phyloP scores from a whole-genome alignment of 2,888 invertebrate genomes.

The Cyclophora albipunctata region DNA sequence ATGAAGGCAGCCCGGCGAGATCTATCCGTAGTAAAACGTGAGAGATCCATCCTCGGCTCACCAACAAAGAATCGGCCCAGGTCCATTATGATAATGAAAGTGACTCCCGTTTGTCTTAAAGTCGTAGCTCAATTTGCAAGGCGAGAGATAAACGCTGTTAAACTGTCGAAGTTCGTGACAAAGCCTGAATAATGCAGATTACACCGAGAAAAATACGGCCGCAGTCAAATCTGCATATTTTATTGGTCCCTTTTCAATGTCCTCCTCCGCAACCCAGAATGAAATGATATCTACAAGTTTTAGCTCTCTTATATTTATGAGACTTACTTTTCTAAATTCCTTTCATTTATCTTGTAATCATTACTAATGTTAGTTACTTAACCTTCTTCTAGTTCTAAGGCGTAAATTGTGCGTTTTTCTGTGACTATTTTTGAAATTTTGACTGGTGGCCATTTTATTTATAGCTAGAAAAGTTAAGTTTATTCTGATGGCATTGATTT shows the following conservation, averaged over 20 bases:
- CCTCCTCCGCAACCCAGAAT: slow-evolving; percentile 43
- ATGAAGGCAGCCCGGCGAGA: slow-evolving; percentile 24
- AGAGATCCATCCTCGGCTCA: slow-evolving; percentile 57
- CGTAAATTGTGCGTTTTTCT: no score
- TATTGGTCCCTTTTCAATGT: slow-evolving; percentile 67
- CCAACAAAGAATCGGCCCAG: slow-evolving; percentile 68
- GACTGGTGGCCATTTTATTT: no score
- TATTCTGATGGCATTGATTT: no score
- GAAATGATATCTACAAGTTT: slow-evolving; percentile 37
- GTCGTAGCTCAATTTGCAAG: slow-evolving; percentile 76
- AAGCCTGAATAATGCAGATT: slow-evolving; percentile 76
- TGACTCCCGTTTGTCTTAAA: slow-evolving; percentile 75
- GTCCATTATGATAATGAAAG: slow-evolving; percentile 75
- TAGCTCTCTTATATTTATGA: slow-evolving; percentile 17
- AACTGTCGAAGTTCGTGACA: slow-evolving; percentile 76
- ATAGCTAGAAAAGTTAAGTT: no score
- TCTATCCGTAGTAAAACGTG: slow-evolving; percentile 40
- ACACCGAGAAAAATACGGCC: slow-evolving; percentile 74
- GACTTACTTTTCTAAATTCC: no score
- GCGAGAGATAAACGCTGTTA: slow-evolving; percentile 76
- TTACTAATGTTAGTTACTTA: no score
- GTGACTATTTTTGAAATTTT: no score
- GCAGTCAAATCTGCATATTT: slow-evolving; percentile 74
- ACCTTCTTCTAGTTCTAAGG: no score
- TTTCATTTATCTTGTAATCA: no score